Evolutionary conservation across 2,797 vertebrate species (phyloP), one percentile per base, ranked within the genome.

Genomic region (Sardinella longiceps): DNA sequence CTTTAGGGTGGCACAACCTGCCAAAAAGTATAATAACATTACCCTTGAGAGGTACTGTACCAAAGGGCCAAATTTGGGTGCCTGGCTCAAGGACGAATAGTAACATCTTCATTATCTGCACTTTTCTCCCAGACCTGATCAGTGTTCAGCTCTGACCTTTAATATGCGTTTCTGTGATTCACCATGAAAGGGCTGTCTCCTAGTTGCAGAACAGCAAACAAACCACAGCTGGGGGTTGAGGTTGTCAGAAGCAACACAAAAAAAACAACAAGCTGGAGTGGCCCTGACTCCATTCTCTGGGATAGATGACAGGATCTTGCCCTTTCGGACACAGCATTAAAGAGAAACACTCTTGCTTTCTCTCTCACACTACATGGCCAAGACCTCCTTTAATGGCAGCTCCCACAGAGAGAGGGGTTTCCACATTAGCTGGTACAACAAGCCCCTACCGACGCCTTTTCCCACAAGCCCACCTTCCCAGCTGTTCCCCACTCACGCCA

Each of bases 371-470:
- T 51, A 84, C 70, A 84, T 50, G 28, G 58, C 25, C 81, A 45
- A 81, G 58, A 58, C 51, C n/a, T 48, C 30, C 50, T 86, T 85
- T 89, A 83, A 83, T 85, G 58, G 66, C 39, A 53, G 66, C 43
- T 84, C 82, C 83, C 74, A 33, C 82, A 60, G 80, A 48, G 80
- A 82, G 39, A 18, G 33, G 66, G 33, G 66, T 5, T 74, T 74
- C 14, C 15, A 39, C 66, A 74, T 39, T 39, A 15, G 66, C 33
- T 74, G 28, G 23, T 66, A 33, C 28, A 70, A 70, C 30, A 15
- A 28, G 63, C 63, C 63, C 63, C 63, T 25, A 14, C 63, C 14
- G 30, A 33, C 82, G 81, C 37, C 81, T 14, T 58, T 66, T n/a
- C 80, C 83, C 66, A 46, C 25, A 30, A 25, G 6, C 2, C 9